Evolutionary conservation across 2,888 invertebrate species (phyloP), one percentile per base, ranked within the genome.

Genomic region (Oxystoma pomonae): DNA sequence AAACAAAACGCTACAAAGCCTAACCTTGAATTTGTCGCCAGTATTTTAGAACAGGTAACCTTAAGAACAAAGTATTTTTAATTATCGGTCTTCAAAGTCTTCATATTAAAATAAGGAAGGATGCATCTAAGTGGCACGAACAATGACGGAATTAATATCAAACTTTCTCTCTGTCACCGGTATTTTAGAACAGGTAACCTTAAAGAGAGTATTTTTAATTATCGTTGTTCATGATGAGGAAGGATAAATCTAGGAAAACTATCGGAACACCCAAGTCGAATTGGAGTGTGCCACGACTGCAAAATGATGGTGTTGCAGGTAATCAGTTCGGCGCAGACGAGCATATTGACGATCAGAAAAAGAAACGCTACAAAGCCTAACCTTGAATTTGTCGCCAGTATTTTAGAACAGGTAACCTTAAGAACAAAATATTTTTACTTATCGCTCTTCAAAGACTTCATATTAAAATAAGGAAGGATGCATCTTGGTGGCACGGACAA

Each of bases 221-320:
- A 55, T 55, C 2, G 18, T 55, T 55, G 18, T 18, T 55, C 19
- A 55, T 55, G 20, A 19, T 18, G 18, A 20, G 18, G 20, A 55
- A 19, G 18, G 3, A n/a, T n/a, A 55, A 20, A 55, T n/a, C 5
- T 55, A 19, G 7, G 5, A 12, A n/a, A 19, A 19, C 20, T n/a
- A n/a, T n/a, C n/a, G n/a, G n/a, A n/a, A n/a, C n/a, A n/a, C n/a
- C n/a, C n/a, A n/a, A n/a, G n/a, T n/a, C n/a, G n/a, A n/a, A 92
- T 94, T 89, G 89, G 90, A 67, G 94, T 96, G 57, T 96, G 96
- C 78, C 90, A 92, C 79, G 96, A 96, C 83, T 96, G 96, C 83
- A 93, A 93, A 78, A 90, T 91, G 65, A 92, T 96, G 90, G 92
- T 96, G 65, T 87, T 94, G 72, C 94, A 95, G 82, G 95, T 96